Percentiles rank a stretch among this genome's conserved stretches.
These are phyloP conservation scores for Sebastes jordani DNA, from an alignment of 2,797 vertebrate genomes.

Conservation along the genomic window DNA sequence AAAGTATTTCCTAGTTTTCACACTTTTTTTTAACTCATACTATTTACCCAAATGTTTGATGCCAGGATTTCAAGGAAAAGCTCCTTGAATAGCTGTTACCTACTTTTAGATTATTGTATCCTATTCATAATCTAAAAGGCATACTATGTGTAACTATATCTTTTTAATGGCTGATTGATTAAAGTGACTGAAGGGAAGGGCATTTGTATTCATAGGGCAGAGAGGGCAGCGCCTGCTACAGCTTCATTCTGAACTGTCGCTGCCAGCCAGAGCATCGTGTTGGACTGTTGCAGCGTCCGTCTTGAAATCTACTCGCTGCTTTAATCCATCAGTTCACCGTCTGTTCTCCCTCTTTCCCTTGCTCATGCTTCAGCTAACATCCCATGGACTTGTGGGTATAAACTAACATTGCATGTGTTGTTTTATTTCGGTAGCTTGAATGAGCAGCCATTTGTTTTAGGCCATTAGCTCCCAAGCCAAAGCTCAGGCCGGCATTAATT, in stretches of 20 bases:
- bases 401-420: neutral
- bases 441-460: neutral
- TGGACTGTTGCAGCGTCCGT: neutral
- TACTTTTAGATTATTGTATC: constrained; percentile 6
- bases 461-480: neutral
- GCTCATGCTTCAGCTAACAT: constrained; percentile 22
- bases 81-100: neutral
- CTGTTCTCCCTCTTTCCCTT: constrained; percentile 21
- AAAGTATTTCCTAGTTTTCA: neutral
- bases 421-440: constrained; percentile 1
- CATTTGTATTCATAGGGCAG: neutral
- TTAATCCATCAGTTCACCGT: constrained; percentile 1
- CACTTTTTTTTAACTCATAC: neutral
- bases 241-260: neutral
- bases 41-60: neutral
- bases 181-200: neutral
- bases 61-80: neutral
- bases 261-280: neutral
- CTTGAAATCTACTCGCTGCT: neutral
- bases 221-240: neutral
- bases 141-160: neutral
- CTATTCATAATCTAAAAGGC: neutral
- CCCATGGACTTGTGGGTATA: constrained; percentile 15
- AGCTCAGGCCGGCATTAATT: neutral
- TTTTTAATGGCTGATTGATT: constrained; percentile 3